Evolutionary conservation across 2,113 vertebrate species (phyloP), one percentile per base, ranked within the genome.

Genomic region (Seriola aureovittata): DNA sequence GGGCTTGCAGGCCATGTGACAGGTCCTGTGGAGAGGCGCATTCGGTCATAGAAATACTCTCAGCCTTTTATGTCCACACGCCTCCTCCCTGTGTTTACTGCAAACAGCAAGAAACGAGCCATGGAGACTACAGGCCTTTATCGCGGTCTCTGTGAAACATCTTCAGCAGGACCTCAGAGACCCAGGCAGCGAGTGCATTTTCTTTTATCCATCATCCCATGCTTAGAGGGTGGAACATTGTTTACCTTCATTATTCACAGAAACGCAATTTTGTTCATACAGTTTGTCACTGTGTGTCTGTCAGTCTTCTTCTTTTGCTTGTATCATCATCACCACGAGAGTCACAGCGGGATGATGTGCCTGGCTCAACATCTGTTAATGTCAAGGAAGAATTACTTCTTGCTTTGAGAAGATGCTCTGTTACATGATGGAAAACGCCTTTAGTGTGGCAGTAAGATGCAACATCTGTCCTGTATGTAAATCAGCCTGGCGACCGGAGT

Each of bases 391-490:
- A 87, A 85, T 82, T 58, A 63, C 72, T 63, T 66, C 72, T 84
- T 38, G 48, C 67, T 65, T 42, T 75, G 79, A 84, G 83, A 71
- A 69, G 84, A 78, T 63, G 50, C 82, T 81, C 71, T 71, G 85
- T 90, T 81, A 84, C 86, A 72, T 88, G 86, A 89, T 81, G 57
- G 80, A 90, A 78, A 78, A 77, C 52, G 19, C 63, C 80, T 85
- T 86, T 75, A 77, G 67, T 77, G 54, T 72, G 73, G 71, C 67
- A 75, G 36, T 62, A 65, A 70, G 76, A 82, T 36, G 36, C 76
- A 81, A 66, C 90, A 88, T 89, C 88, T 92, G 88, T 67, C 77
- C 77, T 36, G 10, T 83, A 82, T 87, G 87, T 80, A 92, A 91
- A 93, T 88, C 65, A 83, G 32, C 32, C 7, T 3, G 0, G 54